Conservation (phyloP, 2,113 vertebrate genomes). For the Baryphthengus martii region DNA sequence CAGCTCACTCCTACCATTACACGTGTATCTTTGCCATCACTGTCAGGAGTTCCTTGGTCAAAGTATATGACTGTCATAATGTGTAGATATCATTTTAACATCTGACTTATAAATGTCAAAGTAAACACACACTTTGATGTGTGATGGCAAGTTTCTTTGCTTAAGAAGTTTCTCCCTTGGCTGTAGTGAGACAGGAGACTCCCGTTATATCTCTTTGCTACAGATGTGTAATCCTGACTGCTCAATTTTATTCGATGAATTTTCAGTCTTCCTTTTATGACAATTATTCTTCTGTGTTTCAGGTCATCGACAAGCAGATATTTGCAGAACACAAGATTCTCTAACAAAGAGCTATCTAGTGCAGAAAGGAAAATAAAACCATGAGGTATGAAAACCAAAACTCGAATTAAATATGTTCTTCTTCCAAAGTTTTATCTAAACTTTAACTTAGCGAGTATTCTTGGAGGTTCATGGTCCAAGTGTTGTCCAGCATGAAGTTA, state of each 20-base stretch:
- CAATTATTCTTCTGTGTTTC: neutral
- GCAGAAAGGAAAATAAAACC: neutral
- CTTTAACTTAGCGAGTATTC: neutral
- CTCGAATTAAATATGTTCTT: neutral
- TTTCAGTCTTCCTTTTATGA: neutral
- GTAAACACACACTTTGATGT: neutral
- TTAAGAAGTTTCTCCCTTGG: neutral
- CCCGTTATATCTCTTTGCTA: neutral
- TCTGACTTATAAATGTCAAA: neutral
- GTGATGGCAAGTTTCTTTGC: neutral
- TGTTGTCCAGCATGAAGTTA: neutral
- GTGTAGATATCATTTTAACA: neutral
- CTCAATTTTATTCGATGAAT: neutral
- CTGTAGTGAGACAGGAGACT: neutral
- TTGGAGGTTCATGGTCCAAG: neutral
- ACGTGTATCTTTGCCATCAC: neutral
- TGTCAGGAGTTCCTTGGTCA: neutral
- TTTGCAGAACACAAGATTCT: neutral
- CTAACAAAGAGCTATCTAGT: neutral
- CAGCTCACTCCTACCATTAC: neutral
- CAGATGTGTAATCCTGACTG: neutral
- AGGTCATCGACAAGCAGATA: neutral
- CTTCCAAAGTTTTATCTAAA: neutral
- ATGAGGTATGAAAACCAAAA: neutral
- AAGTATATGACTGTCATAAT: neutral